phyloP scores from a whole-genome alignment of 2,797 vertebrate species.

The Hydrophis major region DNA sequence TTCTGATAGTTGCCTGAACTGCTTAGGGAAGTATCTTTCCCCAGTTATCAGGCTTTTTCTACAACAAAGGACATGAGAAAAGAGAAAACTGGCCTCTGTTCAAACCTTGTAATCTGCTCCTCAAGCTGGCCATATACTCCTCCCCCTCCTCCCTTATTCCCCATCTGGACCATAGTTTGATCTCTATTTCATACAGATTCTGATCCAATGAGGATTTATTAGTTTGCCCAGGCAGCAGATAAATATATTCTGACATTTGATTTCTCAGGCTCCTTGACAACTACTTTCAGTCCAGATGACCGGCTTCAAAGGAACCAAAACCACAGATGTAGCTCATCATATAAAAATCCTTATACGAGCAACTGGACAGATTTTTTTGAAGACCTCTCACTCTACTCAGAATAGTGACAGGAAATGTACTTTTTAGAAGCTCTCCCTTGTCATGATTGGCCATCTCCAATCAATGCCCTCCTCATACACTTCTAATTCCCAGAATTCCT shows the following conservation, averaged over 20 bases:
- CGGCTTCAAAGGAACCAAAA: slow-evolving; percentile 14
- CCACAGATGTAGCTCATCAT: background rate
- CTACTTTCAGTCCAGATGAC: slow-evolving; percentile 5
- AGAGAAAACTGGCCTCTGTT: slow-evolving; percentile 34
- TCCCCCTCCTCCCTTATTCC: background rate
- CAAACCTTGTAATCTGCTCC: slow-evolving; percentile 39
- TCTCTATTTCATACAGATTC: slow-evolving; percentile 41
- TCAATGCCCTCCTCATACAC: background rate
- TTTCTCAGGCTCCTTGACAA: slow-evolving; percentile 38
- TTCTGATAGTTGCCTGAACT: slow-evolving; percentile 9
- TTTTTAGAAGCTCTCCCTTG: background rate
- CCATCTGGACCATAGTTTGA: slow-evolving; percentile 45
- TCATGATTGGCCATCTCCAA: background rate
- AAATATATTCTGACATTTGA: slow-evolving; percentile 43
- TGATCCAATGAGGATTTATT: slow-evolving; percentile 48
- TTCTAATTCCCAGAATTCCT: background rate
- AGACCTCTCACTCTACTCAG: background rate
- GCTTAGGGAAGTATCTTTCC: slow-evolving; percentile 19
- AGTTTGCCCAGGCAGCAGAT: slow-evolving; percentile 15
- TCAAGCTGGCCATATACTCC: background rate
- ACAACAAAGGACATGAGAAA: slow-evolving; percentile 23
- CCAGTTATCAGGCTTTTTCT: accelerated
- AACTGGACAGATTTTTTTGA: background rate
- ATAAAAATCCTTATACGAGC: background rate
- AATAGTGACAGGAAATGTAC: background rate